Conservation (phyloP, 1,140 invertebrate genomes). For the Orchestia grillus region DNA sequence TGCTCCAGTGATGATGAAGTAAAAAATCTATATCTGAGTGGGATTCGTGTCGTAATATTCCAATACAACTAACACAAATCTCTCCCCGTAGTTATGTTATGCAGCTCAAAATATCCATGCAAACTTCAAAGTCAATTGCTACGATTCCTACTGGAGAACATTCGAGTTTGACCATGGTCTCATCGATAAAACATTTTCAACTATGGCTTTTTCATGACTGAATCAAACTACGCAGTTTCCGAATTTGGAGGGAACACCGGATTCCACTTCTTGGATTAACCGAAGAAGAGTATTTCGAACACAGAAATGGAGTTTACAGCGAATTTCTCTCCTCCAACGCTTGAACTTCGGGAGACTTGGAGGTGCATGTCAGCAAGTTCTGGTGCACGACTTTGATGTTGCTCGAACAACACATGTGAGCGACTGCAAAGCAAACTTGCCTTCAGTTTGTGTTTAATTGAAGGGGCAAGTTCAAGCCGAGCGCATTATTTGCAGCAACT, state of each 20-base stretch:
- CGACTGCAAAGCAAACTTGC: background rate
- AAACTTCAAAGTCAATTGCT: too few species aligned
- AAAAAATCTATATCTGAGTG: too few species aligned
- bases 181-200: too few species aligned
- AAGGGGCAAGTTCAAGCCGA: background rate
- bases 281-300: background rate
- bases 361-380: background rate
- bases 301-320: background rate
- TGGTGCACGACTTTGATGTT: background rate
- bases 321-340: background rate
- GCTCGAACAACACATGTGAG: background rate
- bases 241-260: background rate
- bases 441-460: background rate
- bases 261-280: background rate
- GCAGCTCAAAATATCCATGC: too few species aligned
- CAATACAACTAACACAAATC: too few species aligned
- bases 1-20: too few species aligned
- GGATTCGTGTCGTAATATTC: too few species aligned
- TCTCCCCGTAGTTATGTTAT: too few species aligned
- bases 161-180: too few species aligned
- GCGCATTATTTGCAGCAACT: background rate
- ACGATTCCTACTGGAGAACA: too few species aligned
- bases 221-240: background rate
- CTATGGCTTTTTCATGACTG: background rate
- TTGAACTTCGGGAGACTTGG: background rate